A percentile compares a stretch with the other conserved stretches of the same genome.
Conservation (phyloP, 2,888 invertebrate species). For the Agrenia bidenticulata region DNA sequence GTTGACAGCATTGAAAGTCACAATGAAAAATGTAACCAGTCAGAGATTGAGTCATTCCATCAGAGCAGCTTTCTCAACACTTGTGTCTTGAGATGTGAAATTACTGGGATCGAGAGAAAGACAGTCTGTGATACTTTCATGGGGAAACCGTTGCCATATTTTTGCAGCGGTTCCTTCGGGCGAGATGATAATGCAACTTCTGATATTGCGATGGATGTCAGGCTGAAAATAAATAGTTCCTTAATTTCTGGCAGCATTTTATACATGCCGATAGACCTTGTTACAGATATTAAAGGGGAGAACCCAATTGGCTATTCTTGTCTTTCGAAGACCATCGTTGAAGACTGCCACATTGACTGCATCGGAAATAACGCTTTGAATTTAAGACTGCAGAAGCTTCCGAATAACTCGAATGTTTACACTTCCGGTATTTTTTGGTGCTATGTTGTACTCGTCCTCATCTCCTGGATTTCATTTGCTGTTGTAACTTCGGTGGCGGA, state of each 20-base stretch:
- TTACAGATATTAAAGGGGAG: conserved; percentile 1
- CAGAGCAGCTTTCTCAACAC: not conserved
- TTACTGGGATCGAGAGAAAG: not conserved
- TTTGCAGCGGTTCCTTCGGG: not conserved
- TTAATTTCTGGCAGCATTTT: not conserved
- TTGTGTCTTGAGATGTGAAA: not conserved
- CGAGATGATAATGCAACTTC: conserved; percentile 20
- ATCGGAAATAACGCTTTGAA: conserved; percentile 25
- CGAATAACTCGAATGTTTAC: not conserved
- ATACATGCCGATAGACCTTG: conserved; percentile 16
- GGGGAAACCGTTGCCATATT: not conserved
- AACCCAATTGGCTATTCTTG: conserved; percentile 20
- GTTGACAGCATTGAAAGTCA: conserved; percentile 1
- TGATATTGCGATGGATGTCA: not conserved
- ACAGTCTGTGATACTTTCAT: not conserved
- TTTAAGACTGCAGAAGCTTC: not conserved
- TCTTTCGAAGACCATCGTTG: not conserved
- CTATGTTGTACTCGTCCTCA: conserved; percentile 72
- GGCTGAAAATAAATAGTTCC: not conserved
- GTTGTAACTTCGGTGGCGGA: conserved; percentile 85
- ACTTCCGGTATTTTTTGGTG: conserved; percentile 67
- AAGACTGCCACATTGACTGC: conserved; percentile 35
- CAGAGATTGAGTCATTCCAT: not conserved
- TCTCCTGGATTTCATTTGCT: conserved; percentile 81
- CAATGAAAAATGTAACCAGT: conserved; percentile 1